Percentiles rank a stretch among this genome's conserved stretches.
Evolutionary conservation across 2,888 invertebrate genomes (phyloP).

Genomic region (Bhutanitis thaidina): DNA sequence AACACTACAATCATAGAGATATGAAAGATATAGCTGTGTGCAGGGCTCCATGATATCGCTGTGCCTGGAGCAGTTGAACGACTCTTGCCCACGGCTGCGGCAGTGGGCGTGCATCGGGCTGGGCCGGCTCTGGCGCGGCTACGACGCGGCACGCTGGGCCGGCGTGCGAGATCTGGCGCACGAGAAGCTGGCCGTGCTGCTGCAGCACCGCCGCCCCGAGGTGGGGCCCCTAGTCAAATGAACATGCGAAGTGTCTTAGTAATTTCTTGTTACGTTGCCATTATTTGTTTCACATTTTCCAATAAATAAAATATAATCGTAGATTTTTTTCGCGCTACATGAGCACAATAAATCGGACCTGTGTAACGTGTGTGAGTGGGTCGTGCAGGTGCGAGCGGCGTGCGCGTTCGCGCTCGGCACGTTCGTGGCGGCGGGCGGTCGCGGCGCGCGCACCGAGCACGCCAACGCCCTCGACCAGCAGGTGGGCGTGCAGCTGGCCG

Average conservation of each 20-base stretch:
- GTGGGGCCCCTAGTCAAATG: conserved; percentile 42
- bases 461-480: conserved; percentile 96
- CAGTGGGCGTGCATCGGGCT: conserved; percentile 97
- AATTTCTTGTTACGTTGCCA: too few species aligned
- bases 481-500: conserved; percentile 92
- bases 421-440: conserved; percentile 91
- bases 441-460: conserved; percentile 90
- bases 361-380: too few species aligned
- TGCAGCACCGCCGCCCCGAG: conserved; percentile 92
- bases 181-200: conserved; percentile 92
- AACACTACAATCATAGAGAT: too few species aligned
- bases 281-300: too few species aligned
- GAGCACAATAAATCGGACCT: too few species aligned
- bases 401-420: conserved; percentile 97
- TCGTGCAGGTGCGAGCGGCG: conserved; percentile 90
- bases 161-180: conserved; percentile 98
- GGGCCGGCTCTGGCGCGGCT: conserved; percentile 94
- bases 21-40: background rate
- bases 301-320: too few species aligned
- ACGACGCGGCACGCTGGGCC: conserved; percentile 94
- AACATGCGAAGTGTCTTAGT: too few species aligned
- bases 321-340: too few species aligned
- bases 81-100: conserved; percentile 84
- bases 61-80: conserved; percentile 92
- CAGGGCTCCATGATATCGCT: conserved; percentile 94